These are phyloP conservation scores for Trypoxylus dichotomus DNA, from an alignment of 1,140 invertebrate genomes.

Conservation along the genomic window DNA sequence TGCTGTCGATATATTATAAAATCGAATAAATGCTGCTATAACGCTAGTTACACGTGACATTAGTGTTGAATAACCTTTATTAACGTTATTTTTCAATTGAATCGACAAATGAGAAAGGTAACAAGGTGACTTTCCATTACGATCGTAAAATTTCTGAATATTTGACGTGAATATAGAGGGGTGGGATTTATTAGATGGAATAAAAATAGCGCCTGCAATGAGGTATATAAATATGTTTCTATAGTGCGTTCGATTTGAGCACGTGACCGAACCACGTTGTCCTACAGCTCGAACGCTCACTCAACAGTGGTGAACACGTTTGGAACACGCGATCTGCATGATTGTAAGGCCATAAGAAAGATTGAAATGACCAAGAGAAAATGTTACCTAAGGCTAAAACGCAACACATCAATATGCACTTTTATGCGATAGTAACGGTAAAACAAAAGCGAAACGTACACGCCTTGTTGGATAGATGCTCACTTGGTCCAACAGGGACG, in stretches of 20 bases:
- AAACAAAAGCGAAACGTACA: neutral
- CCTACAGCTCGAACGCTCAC: neutral
- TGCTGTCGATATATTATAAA: too few relatives aligned
- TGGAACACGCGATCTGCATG: neutral
- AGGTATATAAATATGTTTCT: too few relatives aligned
- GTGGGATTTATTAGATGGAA: neutral
- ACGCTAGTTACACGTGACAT: too few relatives aligned
- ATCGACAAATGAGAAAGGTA: too few relatives aligned
- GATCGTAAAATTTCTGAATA: too few relatives aligned
- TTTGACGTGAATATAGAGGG: too few relatives aligned
- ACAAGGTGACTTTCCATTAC: too few relatives aligned
- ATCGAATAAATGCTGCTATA: too few relatives aligned
- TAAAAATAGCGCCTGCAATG: neutral
- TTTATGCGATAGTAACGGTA: conserved; percentile 3
- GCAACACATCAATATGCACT: neutral
- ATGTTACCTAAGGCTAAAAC: neutral
- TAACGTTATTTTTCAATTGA: too few relatives aligned
- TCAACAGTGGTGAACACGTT: neutral
- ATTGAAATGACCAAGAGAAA: neutral
- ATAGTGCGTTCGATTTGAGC: neutral
- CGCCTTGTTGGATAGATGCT: neutral
- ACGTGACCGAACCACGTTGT: neutral
- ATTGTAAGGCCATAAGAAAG: neutral
- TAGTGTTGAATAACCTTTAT: too few relatives aligned
- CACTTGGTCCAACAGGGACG: neutral